These are phyloP conservation scores for Poeciliopsis occidentalis DNA, from an alignment of 2,113 vertebrate species.

Conservation along the genomic window DNA sequence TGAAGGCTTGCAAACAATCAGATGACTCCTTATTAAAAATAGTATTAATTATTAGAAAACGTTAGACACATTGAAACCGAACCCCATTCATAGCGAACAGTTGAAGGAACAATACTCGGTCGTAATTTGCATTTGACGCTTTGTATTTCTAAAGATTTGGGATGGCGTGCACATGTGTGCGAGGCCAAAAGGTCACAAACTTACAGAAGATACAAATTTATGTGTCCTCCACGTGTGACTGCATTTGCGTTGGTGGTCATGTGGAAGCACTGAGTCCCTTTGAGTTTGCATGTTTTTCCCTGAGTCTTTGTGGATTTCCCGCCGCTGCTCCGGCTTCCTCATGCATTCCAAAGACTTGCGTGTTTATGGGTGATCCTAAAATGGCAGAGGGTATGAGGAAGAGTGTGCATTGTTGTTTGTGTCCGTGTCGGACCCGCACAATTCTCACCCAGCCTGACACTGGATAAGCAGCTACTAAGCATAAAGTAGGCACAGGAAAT, in stretches of 20 bases:
- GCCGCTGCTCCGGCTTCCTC: conserved; percentile 4
- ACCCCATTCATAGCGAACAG: too few species aligned
- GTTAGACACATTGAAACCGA: neutral
- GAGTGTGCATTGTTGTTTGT: neutral
- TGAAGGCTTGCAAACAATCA: neutral
- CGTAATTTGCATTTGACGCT: neutral
- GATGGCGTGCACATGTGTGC: neutral
- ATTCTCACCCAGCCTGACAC: neutral
- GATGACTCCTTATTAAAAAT: neutral
- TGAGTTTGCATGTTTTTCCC: neutral
- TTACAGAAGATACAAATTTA: neutral
- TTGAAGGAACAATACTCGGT: neutral
- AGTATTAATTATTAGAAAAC: neutral
- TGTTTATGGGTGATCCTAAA: neutral
- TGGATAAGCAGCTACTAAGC: neutral
- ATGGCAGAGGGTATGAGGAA: neutral
- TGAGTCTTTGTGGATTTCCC: neutral
- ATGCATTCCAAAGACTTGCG: neutral
- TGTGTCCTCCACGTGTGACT: neutral
- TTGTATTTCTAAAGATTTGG: neutral
- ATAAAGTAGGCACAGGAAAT: neutral
- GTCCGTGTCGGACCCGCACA: neutral
- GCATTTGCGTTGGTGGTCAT: neutral
- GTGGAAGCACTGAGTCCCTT: neutral
- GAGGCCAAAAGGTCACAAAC: too few species aligned